Evolutionary conservation across 2,888 invertebrate genomes (phyloP), one percentile per base, ranked within the genome.

Genomic region (Plebejus argus): DNA sequence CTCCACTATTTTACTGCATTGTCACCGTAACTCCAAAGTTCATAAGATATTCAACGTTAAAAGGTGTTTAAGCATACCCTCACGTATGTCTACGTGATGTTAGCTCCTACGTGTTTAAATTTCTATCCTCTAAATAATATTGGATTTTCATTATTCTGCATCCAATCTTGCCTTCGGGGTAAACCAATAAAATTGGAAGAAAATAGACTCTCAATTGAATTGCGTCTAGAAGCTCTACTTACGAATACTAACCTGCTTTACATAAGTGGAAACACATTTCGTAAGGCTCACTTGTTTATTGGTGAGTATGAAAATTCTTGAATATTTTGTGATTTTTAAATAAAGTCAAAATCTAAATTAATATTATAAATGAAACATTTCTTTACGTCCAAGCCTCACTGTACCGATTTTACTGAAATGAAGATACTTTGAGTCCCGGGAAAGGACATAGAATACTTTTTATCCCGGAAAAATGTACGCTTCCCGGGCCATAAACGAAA

Each of bases 21-120:
- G 28, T 66, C 28, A 28, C 66, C 28, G 15, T 33, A 33, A 28
- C 28, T 66, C 20, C 15, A 18, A 66, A 66, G 28, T 33, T 66
- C 66, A 66, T 66, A 56, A 70, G 49, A 33, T 49, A 76, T 61
- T 71, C 58, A 76, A 78, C 66, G 80, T 81, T 79, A 81, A 80
- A 81, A 80, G 80, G 81, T 81, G 82, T 83, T 83, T 85, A 89
- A 87, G 88, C 88, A 89, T 93, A 90, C 86, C 91, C 89, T 92
- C 93, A 93, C 93, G 93, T 91, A 86, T 84, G 82, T 84, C 81
- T 86, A 93, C 93, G 93, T 92, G 92, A 89, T 87, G 83, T 83
- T 83, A 81, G 79, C 78, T 75, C 82, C 84, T 85, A 89, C 88
- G 88, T 90, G 89, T 86, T 86, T 82, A 83, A 81, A 83, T 81